These are phyloP conservation scores for Rhadinocentrus ornatus DNA, from an alignment of 2,797 vertebrate genomes.

Conservation along the genomic window DNA sequence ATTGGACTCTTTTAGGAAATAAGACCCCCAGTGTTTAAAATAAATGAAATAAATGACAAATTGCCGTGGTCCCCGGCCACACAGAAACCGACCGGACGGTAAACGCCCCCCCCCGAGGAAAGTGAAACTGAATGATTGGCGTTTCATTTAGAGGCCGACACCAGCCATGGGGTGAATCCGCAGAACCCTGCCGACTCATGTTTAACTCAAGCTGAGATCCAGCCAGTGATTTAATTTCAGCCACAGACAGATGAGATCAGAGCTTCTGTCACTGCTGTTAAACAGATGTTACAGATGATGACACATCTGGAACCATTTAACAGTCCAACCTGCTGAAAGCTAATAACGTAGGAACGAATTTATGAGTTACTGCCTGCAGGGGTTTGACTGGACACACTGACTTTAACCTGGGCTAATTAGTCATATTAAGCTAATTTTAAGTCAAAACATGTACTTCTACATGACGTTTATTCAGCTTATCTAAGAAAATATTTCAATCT, in stretches of 20 bases:
- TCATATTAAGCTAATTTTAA: no score
- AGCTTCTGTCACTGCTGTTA: slow-evolving; percentile 5
- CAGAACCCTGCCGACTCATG: slow-evolving; percentile 43
- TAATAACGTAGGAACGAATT: not conserved
- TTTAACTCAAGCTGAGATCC: slow-evolving; percentile 28
- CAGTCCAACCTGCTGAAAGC: not conserved
- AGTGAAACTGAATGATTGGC: slow-evolving; percentile 38
- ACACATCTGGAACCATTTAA: not conserved
- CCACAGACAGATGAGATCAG: slow-evolving; percentile 30
- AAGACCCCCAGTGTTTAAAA: slow-evolving; percentile 15
- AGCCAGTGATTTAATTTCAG: slow-evolving; percentile 49
- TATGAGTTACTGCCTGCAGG: not conserved
- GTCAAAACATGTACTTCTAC: no score
- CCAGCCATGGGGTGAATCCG: slow-evolving; percentile 26
- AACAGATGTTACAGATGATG: slow-evolving; percentile 17
- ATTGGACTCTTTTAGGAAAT: slow-evolving; percentile 37
- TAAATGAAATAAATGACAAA: slow-evolving; percentile 45
- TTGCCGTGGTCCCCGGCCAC: slow-evolving; percentile 21
- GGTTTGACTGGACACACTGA: no score
- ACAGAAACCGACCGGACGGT: slow-evolving; percentile 7
- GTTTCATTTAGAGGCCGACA: slow-evolving; percentile 52
- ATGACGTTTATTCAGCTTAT: no score
- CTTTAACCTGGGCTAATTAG: no score
- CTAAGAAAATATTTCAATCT: no score
- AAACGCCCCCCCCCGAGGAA: slow-evolving; percentile 15